Evolutionary conservation across 2,797 vertebrate genomes (phyloP).

Genomic region (Rhinophrynus dorsalis): DNA sequence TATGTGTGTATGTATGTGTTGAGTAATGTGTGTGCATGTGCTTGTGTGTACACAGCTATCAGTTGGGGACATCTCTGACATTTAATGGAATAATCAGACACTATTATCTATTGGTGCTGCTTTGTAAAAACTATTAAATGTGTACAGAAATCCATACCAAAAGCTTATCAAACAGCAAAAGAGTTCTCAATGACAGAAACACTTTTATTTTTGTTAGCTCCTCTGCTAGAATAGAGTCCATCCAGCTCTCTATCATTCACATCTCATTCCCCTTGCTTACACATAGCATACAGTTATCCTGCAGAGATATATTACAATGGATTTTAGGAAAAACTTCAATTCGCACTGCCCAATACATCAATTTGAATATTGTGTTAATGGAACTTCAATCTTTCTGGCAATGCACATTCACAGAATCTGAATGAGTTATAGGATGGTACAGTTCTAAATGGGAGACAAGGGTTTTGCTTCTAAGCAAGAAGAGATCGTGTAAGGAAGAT

Average conservation of each 20-base stretch:
- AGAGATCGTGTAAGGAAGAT: not conserved
- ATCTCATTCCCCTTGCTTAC: not conserved
- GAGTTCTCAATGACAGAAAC: too few relatives aligned
- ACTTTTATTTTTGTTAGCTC: too few relatives aligned
- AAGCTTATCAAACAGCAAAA: too few relatives aligned
- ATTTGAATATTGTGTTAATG: slow-evolving; percentile 37
- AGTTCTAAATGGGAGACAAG: not conserved
- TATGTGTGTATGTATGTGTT: too few relatives aligned
- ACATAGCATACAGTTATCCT: not conserved
- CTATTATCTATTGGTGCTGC: too few relatives aligned
- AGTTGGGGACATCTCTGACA: too few relatives aligned
- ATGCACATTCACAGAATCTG: not conserved
- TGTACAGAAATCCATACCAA: too few relatives aligned
- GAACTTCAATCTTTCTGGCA: slow-evolving; percentile 27
- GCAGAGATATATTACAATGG: not conserved
- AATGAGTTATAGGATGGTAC: slow-evolving; percentile 1
- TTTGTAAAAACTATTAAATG: too few relatives aligned
- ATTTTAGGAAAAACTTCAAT: not conserved
- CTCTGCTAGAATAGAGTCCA: not conserved
- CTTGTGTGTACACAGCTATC: too few relatives aligned
- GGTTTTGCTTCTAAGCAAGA: not conserved
- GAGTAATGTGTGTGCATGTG: too few relatives aligned
- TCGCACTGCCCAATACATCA: slow-evolving; percentile 12
- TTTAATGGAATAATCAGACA: too few relatives aligned
- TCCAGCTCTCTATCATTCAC: not conserved